Base-by-base conservation (phyloP, 2,888 invertebrate species). In the Zaprionus lineosus region DNA sequence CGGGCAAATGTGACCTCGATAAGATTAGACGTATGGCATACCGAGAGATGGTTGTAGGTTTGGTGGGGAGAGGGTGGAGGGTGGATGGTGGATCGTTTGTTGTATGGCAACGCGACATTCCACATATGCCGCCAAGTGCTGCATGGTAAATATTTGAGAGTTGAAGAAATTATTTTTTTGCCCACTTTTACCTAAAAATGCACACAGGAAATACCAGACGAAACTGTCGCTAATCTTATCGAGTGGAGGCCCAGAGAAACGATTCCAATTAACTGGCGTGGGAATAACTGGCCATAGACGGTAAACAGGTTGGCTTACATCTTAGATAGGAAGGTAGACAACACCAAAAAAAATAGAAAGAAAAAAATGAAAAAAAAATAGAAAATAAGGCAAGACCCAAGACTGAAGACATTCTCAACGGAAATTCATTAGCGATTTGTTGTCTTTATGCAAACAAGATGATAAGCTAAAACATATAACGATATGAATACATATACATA, bases 161-260 rank as follows among this genome's bases (percentile, higher is more conserved):
- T 64, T 57, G 46, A 55, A 81, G 75, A 84, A 76, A 63, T 47
- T 60, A 24, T 67, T 28, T 53, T 41, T 66, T 56, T 48, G 70
- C 59, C 53, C 28, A 63, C 51, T 78, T 84, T 85, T 70, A 61
- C 29, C 63, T 46, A 77, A 81, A 69, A 62, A 56, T 72, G 71
- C 72, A 47, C 63, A 73, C 72, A 84, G 88, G 86, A 86, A 87
- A 87, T 87, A 68, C 72, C 74, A 74, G 66, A 59, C 59, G 64
- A 71, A 74, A 60, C 55, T 59, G 56, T 68, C 52, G 63, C 63
- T 83, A 86, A 88, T 87, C 88, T 88, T 86, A 88, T 88, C 88
- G 65, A 72, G 66, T 56, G 56, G n/a, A n/a, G 52, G 71, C 55
- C 58, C 41, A 57, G 65, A 69, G 67, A 62, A 82, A 77, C 67